Evolutionary conservation across 2,888 invertebrate species (phyloP).

Genomic region (Orchesellides sinensis): DNA sequence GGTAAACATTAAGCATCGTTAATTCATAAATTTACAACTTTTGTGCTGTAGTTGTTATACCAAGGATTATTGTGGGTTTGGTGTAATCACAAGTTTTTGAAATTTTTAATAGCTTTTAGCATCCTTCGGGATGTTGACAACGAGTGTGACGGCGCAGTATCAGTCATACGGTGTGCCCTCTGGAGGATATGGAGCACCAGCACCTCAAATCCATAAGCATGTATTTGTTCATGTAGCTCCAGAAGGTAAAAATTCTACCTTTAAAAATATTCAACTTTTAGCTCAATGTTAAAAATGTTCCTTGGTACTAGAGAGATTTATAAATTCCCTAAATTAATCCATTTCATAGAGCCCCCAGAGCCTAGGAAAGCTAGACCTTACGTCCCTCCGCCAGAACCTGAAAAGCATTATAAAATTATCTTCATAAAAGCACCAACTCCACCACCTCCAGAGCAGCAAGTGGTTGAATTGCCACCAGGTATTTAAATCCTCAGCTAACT

Average conservation of each 20-base stretch:
- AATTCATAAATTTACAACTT: neutral
- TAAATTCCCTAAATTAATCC: neutral
- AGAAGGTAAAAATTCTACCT: conserved; percentile 19
- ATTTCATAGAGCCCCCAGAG: conserved; percentile 52
- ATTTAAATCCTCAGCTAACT: conserved; percentile 88
- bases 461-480: conserved; percentile 78
- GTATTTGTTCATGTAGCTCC: conserved; percentile 63
- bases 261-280: neutral
- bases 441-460: conserved; percentile 55
- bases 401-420: conserved; percentile 69
- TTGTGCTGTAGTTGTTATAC: neutral
- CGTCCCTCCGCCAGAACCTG: conserved; percentile 67
- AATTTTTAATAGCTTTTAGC: conserved; percentile 23
- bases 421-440: conserved; percentile 39
- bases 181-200: conserved; percentile 35
- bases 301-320: neutral
- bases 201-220: conserved; percentile 52
- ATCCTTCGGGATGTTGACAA: conserved; percentile 44
- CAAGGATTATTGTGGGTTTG: neutral
- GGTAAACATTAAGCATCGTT: conserved; percentile 20
- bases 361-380: conserved; percentile 54
- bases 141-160: conserved; percentile 19
- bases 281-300: neutral
- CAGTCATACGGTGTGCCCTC: conserved; percentile 42
- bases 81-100: neutral